These are phyloP conservation scores for Tetanocera ferruginea DNA, from an alignment of 2,888 invertebrate species.

Conservation along the genomic window DNA sequence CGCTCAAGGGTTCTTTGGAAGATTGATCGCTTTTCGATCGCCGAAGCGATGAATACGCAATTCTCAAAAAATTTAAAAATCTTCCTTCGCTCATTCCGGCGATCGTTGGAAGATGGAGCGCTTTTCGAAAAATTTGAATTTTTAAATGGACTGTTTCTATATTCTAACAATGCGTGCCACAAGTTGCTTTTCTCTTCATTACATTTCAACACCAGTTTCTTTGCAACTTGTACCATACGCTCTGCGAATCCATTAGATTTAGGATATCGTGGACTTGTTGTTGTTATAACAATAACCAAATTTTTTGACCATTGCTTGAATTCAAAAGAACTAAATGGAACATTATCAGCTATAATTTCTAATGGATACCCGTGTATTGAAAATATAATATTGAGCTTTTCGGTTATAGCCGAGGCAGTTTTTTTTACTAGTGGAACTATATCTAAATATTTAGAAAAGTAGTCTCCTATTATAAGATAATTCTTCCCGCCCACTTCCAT, in stretches of 20 bases:
- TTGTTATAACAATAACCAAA: slow-evolving; percentile 45
- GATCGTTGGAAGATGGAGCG: no score
- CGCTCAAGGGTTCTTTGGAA: no score
- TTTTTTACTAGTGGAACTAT: slow-evolving; percentile 44
- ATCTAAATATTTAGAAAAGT: slow-evolving; percentile 49
- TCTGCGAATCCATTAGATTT: background rate
- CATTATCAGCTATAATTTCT: slow-evolving; percentile 41
- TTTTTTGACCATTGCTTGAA: no score
- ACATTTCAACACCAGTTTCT: background rate
- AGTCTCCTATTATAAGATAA: slow-evolving; percentile 43
- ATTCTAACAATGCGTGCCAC: slow-evolving; percentile 40
- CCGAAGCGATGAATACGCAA: no score
- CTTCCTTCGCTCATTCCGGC: no score
- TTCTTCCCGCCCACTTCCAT: slow-evolving; percentile 47
- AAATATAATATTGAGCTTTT: slow-evolving; percentile 43
- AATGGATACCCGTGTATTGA: slow-evolving; percentile 28
- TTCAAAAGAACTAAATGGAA: slow-evolving; percentile 27
- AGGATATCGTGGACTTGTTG: slow-evolving; percentile 39
- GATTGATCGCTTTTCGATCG: no score
- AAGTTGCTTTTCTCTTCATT: slow-evolving; percentile 17
- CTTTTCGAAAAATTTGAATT: slow-evolving; percentile 38
- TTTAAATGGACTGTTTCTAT: slow-evolving; percentile 45
- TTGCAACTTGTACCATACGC: background rate
- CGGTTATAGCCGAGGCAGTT: slow-evolving; percentile 43
- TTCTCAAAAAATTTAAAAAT: no score